Evolutionary conservation across 2,888 invertebrate genomes (phyloP).

Genomic region (Dinocampus coccinellae): DNA sequence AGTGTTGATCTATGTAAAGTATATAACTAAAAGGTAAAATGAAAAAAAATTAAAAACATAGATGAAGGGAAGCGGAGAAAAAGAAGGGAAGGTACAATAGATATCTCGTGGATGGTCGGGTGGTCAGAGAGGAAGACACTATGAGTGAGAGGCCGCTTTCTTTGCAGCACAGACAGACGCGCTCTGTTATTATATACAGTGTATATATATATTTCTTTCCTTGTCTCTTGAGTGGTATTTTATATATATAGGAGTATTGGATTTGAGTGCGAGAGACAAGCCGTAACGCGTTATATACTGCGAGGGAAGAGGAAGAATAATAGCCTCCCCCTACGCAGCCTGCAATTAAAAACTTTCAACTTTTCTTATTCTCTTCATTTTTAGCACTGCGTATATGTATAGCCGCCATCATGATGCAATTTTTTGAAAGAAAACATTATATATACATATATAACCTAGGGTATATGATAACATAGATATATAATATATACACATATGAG

Average conservation of each 20-base stretch:
- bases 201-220: slow-evolving; percentile 44
- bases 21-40: slow-evolving; percentile 3
- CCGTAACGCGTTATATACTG: slow-evolving; percentile 42
- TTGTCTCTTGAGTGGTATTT: slow-evolving; percentile 39
- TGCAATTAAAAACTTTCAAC: slow-evolving; percentile 50
- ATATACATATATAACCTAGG: background rate
- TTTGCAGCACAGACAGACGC: slow-evolving; percentile 58
- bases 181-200: slow-evolving; percentile 65
- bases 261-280: slow-evolving; percentile 40
- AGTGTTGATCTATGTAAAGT: too few relatives aligned
- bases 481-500: background rate
- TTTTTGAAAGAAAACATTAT: background rate
- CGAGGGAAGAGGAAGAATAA: slow-evolving; percentile 63
- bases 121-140: slow-evolving; percentile 47
- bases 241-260: slow-evolving; percentile 47
- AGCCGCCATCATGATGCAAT: slow-evolving; percentile 50
- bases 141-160: slow-evolving; percentile 53
- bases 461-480: background rate
- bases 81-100: background rate
- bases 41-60: background rate
- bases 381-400: slow-evolving; percentile 35
- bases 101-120: slow-evolving; percentile 50
- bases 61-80: background rate
- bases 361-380: slow-evolving; percentile 19
- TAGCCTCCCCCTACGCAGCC: slow-evolving; percentile 60